phyloP scores from a whole-genome alignment of 2,113 vertebrate genomes.

The Chlorodrepanis virens region DNA sequence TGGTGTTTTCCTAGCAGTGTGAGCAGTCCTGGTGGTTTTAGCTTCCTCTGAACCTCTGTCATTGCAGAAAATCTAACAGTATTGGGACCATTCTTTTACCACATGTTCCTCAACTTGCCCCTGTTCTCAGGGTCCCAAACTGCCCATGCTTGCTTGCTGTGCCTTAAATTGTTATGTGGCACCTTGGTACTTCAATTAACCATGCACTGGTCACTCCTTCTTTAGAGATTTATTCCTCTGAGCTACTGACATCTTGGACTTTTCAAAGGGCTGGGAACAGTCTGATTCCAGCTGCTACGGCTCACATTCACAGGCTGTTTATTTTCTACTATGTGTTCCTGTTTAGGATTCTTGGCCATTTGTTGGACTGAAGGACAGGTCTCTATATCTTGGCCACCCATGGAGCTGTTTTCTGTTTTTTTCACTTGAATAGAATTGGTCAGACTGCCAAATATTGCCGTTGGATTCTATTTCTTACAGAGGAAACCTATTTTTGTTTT shows the following conservation, averaged over 20 bases:
- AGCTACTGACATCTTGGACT: background rate
- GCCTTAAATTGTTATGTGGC: background rate
- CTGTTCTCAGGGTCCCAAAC: background rate
- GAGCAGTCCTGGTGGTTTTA: background rate
- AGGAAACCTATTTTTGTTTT: background rate
- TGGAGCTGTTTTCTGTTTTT: background rate
- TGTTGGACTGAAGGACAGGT: background rate
- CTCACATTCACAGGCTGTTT: constrained; percentile 21
- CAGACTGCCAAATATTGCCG: background rate
- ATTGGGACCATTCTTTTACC: background rate
- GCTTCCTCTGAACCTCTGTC: background rate
- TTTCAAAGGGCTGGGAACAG: background rate
- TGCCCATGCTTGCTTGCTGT: background rate
- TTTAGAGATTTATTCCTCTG: background rate
- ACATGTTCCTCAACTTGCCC: background rate
- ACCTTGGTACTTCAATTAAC: background rate
- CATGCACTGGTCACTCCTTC: background rate
- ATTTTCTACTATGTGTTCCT: constrained; percentile 2
- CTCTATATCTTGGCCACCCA: constrained; percentile 18
- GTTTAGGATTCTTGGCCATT: constrained; percentile 11
- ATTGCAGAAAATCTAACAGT: background rate
- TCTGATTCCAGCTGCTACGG: constrained; percentile 21
- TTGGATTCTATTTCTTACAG: background rate
- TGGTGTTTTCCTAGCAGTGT: background rate
- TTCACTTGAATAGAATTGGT: background rate